These are phyloP conservation scores for Oceanodroma leucorhoa DNA, from an alignment of 2,797 vertebrate species.

Conservation along the genomic window DNA sequence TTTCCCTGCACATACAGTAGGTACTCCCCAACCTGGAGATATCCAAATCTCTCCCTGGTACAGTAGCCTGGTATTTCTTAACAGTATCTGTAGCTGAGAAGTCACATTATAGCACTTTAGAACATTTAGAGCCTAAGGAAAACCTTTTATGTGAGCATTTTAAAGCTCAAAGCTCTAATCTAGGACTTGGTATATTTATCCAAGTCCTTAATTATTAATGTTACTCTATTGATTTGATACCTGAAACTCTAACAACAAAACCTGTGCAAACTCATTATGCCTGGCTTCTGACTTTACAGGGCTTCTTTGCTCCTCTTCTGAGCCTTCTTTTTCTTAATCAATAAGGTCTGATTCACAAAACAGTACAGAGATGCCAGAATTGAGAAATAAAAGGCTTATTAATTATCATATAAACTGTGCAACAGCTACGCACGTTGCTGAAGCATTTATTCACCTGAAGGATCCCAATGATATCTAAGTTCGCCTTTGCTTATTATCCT, in stretches of 20 bases:
- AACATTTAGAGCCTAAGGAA: constrained; percentile 57
- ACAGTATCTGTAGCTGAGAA: constrained; percentile 55
- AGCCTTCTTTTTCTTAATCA: constrained; percentile 60
- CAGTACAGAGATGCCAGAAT: constrained; percentile 12
- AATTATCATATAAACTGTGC: background rate
- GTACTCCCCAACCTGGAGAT: background rate
- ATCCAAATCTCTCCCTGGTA: constrained; percentile 9
- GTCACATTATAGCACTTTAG: constrained; percentile 60
- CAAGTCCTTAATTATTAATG: constrained; percentile 76
- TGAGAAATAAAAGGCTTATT: constrained; percentile 37
- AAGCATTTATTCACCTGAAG: background rate
- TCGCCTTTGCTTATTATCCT: background rate
- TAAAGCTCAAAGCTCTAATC: constrained; percentile 75
- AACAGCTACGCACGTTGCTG: background rate
- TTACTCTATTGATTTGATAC: constrained; percentile 75
- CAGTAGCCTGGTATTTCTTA: constrained; percentile 46
- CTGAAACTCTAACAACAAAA: constrained; percentile 76
- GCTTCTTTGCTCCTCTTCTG: constrained; percentile 59
- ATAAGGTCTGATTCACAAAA: constrained; percentile 70
- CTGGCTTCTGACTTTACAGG: constrained; percentile 66
- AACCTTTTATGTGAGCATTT: constrained; percentile 70
- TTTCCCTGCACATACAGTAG: background rate
- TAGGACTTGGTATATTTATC: constrained; percentile 78
- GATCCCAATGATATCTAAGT: background rate
- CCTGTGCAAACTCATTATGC: constrained; percentile 74